A percentile compares a stretch with the other conserved stretches of the same genome.
Conservation (phyloP, 2,888 invertebrate genomes). For the Acrobeloides nanus region DNA sequence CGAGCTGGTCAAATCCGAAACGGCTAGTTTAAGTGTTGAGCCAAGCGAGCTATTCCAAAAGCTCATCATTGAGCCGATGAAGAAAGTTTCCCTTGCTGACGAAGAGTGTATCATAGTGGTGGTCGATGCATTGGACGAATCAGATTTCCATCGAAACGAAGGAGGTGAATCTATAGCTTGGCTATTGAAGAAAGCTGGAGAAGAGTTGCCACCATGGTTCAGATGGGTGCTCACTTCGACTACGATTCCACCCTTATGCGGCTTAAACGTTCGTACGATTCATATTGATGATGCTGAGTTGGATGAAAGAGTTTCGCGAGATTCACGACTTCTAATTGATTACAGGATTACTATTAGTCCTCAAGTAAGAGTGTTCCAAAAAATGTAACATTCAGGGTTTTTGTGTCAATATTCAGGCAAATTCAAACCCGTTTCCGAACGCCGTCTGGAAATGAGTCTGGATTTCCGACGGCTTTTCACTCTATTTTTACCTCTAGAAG, state of each 20-base stretch:
- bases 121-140: slow-evolving; percentile 86
- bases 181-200: slow-evolving; percentile 69
- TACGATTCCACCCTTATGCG: slow-evolving; percentile 9
- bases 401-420: too few relatives aligned
- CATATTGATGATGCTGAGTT: slow-evolving; percentile 37
- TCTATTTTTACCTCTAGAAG: too few relatives aligned
- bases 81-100: slow-evolving; percentile 12
- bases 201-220: slow-evolving; percentile 72
- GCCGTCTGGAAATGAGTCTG: too few relatives aligned
- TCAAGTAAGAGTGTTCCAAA: not conserved
- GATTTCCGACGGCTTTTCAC: too few relatives aligned
- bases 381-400: too few relatives aligned
- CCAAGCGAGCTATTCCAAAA: slow-evolving; percentile 28
- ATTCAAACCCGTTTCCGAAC: too few relatives aligned
- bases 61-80: slow-evolving; percentile 33
- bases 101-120: slow-evolving; percentile 61
- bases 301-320: slow-evolving; percentile 40
- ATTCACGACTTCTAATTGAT: slow-evolving; percentile 32
- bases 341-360: slow-evolving; percentile 28
- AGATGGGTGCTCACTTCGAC: slow-evolving; percentile 66
- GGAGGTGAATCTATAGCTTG: slow-evolving; percentile 85
- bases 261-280: slow-evolving; percentile 16
- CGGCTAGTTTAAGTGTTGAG: slow-evolving; percentile 18
- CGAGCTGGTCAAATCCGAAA: slow-evolving; percentile 20
- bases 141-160: slow-evolving; percentile 88